Evolutionary conservation across 2,797 vertebrate species (phyloP).

Genomic region (Mus minutoides): DNA sequence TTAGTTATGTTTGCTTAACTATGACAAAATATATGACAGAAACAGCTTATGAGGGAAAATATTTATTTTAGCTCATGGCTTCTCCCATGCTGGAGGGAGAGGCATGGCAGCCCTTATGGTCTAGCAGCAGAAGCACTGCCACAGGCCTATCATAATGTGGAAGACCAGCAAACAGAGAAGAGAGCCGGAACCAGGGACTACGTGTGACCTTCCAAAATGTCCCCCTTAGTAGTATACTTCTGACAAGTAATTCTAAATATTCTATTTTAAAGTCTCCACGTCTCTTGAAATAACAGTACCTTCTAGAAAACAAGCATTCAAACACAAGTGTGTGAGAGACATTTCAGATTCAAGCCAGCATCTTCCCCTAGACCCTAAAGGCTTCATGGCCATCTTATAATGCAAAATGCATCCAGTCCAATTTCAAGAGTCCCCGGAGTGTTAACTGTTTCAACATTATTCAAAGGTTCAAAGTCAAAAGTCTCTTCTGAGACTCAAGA

Average conservation of each 20-base stretch:
- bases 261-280: background rate
- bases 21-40: background rate
- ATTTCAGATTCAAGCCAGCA: background rate
- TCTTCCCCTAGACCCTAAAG: background rate
- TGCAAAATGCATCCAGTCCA: constrained; percentile 17
- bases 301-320: background rate
- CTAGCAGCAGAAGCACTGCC: background rate
- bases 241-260: background rate
- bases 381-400: background rate
- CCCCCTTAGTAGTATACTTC: background rate
- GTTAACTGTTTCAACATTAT: constrained; percentile 16
- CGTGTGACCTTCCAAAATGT: background rate
- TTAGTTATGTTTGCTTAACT: background rate
- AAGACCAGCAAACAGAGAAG: background rate
- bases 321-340: background rate
- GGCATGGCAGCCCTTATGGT: too few relatives aligned
- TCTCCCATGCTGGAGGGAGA: background rate
- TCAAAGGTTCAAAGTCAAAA: constrained; percentile 22
- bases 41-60: background rate
- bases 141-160: background rate
- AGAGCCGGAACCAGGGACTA: background rate
- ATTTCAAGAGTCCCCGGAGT: background rate
- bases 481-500: background rate
- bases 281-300: background rate
- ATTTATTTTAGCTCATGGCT: background rate